A percentile compares a stretch with the other conserved stretches of the same genome.
phyloP scores from a whole-genome alignment of 2,888 invertebrate species.

The Cheilosia variabilis region DNA sequence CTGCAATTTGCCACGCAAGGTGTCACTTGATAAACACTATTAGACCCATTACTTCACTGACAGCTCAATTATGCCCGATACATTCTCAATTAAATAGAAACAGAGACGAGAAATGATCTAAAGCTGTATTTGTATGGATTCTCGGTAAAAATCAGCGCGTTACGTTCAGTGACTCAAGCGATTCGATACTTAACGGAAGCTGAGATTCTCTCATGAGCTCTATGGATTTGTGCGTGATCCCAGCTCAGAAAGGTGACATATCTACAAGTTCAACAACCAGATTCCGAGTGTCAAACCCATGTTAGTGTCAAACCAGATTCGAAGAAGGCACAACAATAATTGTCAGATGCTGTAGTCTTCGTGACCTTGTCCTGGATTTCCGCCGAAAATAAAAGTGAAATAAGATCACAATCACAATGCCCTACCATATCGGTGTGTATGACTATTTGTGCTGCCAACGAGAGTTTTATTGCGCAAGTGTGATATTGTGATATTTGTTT shows the following conservation, averaged over 20 bases:
- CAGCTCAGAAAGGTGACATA: conserved; percentile 5
- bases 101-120: neutral
- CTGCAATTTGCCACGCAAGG: conserved; percentile 19
- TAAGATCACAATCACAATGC: conserved; percentile 65
- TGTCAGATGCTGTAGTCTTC: conserved; percentile 33
- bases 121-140: neutral
- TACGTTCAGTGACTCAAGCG: neutral
- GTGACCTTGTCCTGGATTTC: conserved; percentile 70
- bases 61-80: conserved; percentile 43
- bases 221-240: neutral
- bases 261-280: conserved; percentile 36
- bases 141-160: conserved; percentile 20
- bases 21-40: conserved; percentile 3
- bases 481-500: conserved; percentile 47
- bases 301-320: conserved; percentile 43
- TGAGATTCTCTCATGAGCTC: neutral
- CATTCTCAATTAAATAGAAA: neutral
- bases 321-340: conserved; percentile 1
- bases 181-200: conserved; percentile 28
- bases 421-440: neutral
- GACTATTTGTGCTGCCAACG: conserved; percentile 35
- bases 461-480: conserved; percentile 40
- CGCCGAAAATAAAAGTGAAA: conserved; percentile 71
- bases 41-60: conserved; percentile 21
- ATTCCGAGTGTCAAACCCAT: conserved; percentile 62